phyloP scores from a whole-genome alignment of 2,797 vertebrate genomes.

The Manis crassicaudata region DNA sequence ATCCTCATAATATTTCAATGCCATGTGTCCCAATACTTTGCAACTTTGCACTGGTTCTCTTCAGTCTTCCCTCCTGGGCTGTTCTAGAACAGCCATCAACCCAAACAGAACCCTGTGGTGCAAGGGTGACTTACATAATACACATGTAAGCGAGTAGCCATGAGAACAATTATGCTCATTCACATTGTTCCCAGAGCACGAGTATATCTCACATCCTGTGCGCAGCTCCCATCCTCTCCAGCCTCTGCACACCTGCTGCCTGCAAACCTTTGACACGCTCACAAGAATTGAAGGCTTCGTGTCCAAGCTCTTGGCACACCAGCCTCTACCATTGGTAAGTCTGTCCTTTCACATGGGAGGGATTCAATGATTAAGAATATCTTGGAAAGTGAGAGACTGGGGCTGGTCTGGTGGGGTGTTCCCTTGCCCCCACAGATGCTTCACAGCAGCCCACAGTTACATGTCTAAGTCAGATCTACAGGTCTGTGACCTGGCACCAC shows the following conservation, averaged over 20 bases:
- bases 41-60: neutral
- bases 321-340: neutral
- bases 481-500: neutral
- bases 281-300: neutral
- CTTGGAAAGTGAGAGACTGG: neutral
- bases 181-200: neutral
- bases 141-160: neutral
- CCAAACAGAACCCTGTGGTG: neutral
- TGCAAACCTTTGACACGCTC: neutral
- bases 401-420: neutral
- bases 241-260: neutral
- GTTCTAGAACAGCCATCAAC: neutral
- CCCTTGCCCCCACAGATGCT: neutral
- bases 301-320: neutral
- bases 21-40: neutral
- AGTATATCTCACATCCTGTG: neutral
- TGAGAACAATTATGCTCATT: neutral
- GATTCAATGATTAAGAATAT: conserved; percentile 31
- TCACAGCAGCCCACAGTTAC: neutral
- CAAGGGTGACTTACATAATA: neutral
- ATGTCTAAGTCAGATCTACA: neutral
- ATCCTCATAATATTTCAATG: neutral
- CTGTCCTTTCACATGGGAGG: neutral
- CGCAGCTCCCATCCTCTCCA: neutral
- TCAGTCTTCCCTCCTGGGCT: neutral